phyloP scores from a whole-genome alignment of 1,140 invertebrate species.

The Schmidtea mediterranea region DNA sequence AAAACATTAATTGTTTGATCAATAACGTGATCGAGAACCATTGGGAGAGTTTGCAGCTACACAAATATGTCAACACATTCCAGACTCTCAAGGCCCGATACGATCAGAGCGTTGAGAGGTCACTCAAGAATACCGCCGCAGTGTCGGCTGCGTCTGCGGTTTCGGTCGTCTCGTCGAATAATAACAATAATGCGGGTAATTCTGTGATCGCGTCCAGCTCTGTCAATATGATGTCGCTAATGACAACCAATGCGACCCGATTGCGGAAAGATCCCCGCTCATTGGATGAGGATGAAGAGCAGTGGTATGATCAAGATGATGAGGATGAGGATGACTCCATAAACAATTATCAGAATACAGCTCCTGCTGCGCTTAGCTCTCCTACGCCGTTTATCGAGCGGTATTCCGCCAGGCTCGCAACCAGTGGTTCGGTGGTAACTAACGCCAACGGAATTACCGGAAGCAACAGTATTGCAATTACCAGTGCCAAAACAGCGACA shows the following conservation, averaged over 20 bases:
- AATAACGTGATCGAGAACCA: conserved; percentile 77
- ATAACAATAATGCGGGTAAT: conserved; percentile 13
- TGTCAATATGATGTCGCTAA: conserved; percentile 4
- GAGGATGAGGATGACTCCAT: conserved; percentile 41
- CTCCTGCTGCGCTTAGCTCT: too few relatives aligned
- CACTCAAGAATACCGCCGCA: background rate
- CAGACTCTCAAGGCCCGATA: conserved; percentile 62
- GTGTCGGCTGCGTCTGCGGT: too few relatives aligned
- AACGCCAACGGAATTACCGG: too few relatives aligned
- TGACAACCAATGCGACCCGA: conserved; percentile 30
- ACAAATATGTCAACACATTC: conserved; percentile 89
- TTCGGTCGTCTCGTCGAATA: too few relatives aligned
- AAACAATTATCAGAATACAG: too few relatives aligned
- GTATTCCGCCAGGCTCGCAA: too few relatives aligned
- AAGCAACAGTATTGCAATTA: too few relatives aligned
- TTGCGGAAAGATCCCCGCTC: conserved; percentile 64
- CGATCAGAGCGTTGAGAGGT: conserved; percentile 67
- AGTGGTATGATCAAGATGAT: conserved; percentile 93
- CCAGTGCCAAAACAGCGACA: too few relatives aligned
- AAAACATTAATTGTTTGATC: conserved; percentile 79
- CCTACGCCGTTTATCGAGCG: too few relatives aligned
- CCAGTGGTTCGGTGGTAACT: too few relatives aligned
- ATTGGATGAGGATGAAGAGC: conserved; percentile 82
- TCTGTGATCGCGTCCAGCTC: background rate
- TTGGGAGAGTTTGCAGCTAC: conserved; percentile 61